Conservation (phyloP, 1,140 invertebrate genomes). For the Plectrocnemia conspersa region DNA sequence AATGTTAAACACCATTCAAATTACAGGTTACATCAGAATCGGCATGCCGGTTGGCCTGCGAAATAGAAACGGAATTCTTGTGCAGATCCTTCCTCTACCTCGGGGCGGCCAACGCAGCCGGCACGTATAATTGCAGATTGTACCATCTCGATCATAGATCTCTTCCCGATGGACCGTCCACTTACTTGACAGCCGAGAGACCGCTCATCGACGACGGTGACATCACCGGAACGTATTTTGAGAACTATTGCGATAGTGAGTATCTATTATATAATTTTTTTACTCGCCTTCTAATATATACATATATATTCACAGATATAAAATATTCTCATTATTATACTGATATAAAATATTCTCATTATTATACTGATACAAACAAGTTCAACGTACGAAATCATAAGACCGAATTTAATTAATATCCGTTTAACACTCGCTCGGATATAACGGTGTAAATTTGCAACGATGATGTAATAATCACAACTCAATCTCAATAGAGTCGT, state of each 20-base stretch:
- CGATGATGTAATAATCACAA: no score
- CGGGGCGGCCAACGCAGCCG: conserved; percentile 41
- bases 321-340: no score
- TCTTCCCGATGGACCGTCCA: conserved; percentile 83
- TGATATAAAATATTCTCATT: no score
- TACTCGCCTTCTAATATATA: no score
- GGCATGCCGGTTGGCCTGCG: conserved; percentile 82
- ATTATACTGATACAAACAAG: no score
- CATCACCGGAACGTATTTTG: conserved; percentile 81
- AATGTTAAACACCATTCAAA: not conserved
- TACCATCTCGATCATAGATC: conserved; percentile 91
- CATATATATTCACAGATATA: no score
- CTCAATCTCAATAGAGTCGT: no score
- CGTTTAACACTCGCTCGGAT: no score
- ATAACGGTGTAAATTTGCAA: no score
- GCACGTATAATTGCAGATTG: conserved; percentile 80
- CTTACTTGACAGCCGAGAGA: conserved; percentile 81
- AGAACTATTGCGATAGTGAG: conserved; percentile 80
- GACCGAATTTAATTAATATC: no score
- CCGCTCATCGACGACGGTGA: conserved; percentile 88
- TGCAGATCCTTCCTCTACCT: conserved; percentile 86
- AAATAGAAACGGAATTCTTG: conserved; percentile 88
- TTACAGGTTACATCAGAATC: conserved; percentile 69
- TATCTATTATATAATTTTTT: conserved; percentile 24
- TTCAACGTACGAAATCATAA: no score